phyloP scores from a whole-genome alignment of 2,797 vertebrate genomes.

The Cyprinodon diabolis region DNA sequence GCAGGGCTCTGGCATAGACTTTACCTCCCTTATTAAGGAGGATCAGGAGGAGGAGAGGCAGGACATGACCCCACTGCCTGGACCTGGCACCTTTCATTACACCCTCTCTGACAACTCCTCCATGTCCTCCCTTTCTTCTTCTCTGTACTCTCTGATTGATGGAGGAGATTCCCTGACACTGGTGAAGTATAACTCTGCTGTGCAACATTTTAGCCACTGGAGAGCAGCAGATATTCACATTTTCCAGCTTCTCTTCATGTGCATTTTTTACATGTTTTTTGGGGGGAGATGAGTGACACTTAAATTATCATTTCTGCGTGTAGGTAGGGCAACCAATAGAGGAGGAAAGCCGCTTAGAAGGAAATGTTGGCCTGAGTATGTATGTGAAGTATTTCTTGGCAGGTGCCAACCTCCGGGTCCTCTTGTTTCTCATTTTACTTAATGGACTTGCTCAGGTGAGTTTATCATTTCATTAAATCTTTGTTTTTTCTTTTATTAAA shows the following conservation, averaged over 20 bases:
- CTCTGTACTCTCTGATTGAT: conserved; percentile 84
- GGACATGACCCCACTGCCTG: conserved; percentile 52
- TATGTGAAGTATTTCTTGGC: conserved; percentile 89
- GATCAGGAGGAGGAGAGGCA: conserved; percentile 75
- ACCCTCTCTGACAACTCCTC: conserved; percentile 85
- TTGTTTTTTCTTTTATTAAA: conserved; percentile 7
- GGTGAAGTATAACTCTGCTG: conserved; percentile 41
- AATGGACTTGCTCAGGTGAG: conserved; percentile 86
- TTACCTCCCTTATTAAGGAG: conserved; percentile 89
- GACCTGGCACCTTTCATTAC: conserved; percentile 54
- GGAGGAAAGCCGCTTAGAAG: conserved; percentile 87
- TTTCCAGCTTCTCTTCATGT: conserved; percentile 21
- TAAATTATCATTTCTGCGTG: conserved; percentile 46
- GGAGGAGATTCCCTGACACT: conserved; percentile 75
- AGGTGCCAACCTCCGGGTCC: conserved; percentile 82
- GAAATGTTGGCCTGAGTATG: conserved; percentile 82
- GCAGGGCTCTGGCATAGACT: conserved; percentile 88
- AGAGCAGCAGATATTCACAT: conserved; percentile 62
- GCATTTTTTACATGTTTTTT: conserved; percentile 20
- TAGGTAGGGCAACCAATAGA: conserved; percentile 74
- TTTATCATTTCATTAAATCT: conserved; percentile 19
- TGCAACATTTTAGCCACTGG: conserved; percentile 58
- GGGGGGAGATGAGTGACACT: conserved; percentile 31
- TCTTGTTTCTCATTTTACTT: conserved; percentile 81
- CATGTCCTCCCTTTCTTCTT: conserved; percentile 87